phyloP scores from a whole-genome alignment of 2,888 invertebrate genomes.

The Caenorhabditis sinica region DNA sequence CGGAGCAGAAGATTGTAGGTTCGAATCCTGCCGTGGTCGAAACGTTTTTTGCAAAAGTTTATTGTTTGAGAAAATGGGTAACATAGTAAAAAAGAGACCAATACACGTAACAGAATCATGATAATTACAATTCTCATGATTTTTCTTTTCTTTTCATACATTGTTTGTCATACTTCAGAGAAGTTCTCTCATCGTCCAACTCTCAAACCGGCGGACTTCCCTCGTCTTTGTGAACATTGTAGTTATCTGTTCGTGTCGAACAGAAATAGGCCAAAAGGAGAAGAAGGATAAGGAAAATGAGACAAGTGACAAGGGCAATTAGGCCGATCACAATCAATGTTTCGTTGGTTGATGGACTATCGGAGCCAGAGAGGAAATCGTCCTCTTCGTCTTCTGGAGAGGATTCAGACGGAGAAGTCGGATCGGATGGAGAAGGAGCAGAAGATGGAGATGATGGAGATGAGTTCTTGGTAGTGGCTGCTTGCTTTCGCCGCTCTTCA shows the following conservation, averaged over 20 bases:
- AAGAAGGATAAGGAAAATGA: constrained; percentile 50
- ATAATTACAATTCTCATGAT: constrained; percentile 19
- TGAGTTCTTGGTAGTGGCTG: constrained; percentile 3
- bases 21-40: constrained; percentile 83
- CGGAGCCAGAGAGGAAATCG: constrained; percentile 26
- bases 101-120: constrained; percentile 41
- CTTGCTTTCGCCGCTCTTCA: constrained; percentile 29
- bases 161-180: constrained; percentile 9
- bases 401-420: constrained; percentile 23
- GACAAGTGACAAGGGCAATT: constrained; percentile 46
- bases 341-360: constrained; percentile 36
- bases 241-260: constrained; percentile 31
- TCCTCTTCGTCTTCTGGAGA: constrained; percentile 16
- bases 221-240: constrained; percentile 57
- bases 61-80: constrained; percentile 13
- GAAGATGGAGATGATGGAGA: not conserved
- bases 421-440: constrained; percentile 1
- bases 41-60: constrained; percentile 37
- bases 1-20: constrained; percentile 84
- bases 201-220: constrained; percentile 50
- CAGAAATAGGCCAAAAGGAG: constrained; percentile 56
- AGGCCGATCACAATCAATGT: constrained; percentile 49
- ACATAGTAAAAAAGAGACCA: constrained; percentile 5
- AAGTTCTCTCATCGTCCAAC: not conserved
- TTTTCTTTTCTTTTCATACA: constrained; percentile 19